Evolutionary conservation across 2,888 invertebrate species (phyloP).

Genomic region (Zonitis immaculata): DNA sequence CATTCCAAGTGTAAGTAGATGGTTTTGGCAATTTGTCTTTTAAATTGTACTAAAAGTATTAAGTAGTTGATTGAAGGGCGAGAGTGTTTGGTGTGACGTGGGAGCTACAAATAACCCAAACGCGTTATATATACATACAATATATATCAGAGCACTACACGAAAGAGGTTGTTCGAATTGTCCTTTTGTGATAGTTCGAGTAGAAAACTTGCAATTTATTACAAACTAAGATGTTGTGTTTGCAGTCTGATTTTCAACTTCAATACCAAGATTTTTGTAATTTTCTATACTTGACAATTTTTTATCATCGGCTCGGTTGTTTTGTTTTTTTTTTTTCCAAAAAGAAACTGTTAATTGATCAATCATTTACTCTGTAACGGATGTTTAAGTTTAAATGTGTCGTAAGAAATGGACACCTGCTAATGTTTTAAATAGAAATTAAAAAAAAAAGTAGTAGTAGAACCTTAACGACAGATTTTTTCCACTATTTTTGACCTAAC

Average conservation of each 20-base stretch:
- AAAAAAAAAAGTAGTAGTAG: too few relatives aligned
- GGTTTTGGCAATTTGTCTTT: conserved; percentile 42
- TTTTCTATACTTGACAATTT: background rate
- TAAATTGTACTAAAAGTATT: conserved; percentile 41
- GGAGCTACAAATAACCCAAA: conserved; percentile 42
- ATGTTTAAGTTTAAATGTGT: conserved; percentile 39
- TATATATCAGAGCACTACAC: background rate
- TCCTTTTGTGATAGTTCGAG: background rate
- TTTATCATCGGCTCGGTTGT: background rate
- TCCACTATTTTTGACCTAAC: conserved; percentile 12
- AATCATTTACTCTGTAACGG: conserved; percentile 32
- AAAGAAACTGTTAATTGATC: conserved; percentile 24
- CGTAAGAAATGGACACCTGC: conserved; percentile 36
- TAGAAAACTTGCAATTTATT: conserved; percentile 1
- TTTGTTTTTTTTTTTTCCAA: background rate
- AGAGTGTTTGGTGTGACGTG: conserved; percentile 45
- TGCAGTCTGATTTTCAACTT: background rate
- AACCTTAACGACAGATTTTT: conserved; percentile 20
- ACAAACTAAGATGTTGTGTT: background rate
- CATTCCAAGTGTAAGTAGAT: conserved; percentile 37
- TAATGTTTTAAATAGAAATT: too few relatives aligned
- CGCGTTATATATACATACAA: conserved; percentile 5
- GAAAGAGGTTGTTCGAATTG: background rate
- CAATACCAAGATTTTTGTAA: background rate
- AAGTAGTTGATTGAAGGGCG: conserved; percentile 45